Percentiles rank a stretch among this genome's conserved stretches.
Evolutionary conservation across 2,113 vertebrate genomes (phyloP).

Genomic region (Hydrolagus affinis): DNA sequence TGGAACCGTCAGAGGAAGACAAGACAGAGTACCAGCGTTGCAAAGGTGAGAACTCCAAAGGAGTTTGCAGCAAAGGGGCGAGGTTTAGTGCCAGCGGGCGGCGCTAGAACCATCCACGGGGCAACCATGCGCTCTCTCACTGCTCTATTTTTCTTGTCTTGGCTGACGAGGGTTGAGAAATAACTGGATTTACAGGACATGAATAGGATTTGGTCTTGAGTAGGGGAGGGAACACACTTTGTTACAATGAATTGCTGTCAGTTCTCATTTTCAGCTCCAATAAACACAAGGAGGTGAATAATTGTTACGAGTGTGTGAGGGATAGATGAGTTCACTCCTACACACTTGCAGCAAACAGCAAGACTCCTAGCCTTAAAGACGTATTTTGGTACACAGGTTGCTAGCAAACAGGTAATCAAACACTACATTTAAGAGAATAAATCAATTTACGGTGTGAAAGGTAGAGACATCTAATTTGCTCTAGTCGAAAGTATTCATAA

Average conservation of each 20-base stretch:
- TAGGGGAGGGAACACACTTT: conserved; percentile 58
- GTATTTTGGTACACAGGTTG: not conserved
- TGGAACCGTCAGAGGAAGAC: conserved; percentile 39
- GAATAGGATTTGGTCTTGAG: conserved; percentile 53
- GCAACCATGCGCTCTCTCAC: conserved; percentile 35
- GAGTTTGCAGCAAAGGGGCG: conserved; percentile 36
- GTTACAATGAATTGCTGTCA: conserved; percentile 71
- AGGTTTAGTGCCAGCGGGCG: conserved; percentile 28
- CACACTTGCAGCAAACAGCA: no score
- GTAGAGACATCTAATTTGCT: no score
- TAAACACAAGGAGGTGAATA: conserved; percentile 47
- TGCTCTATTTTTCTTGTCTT: conserved; percentile 53
- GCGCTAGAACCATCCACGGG: conserved; percentile 11
- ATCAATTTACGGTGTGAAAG: no score
- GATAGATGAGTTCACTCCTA: not conserved
- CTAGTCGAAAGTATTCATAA: no score
- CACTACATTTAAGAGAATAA: no score
- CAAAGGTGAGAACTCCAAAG: conserved; percentile 60
- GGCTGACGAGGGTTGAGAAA: conserved; percentile 52
- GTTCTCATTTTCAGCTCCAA: conserved; percentile 71
- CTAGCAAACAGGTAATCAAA: not conserved
- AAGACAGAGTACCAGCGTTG: conserved; percentile 45
- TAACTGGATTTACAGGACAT: conserved; percentile 51
- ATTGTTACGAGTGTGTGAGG: not conserved
- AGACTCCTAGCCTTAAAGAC: not conserved